Base-by-base conservation (phyloP, 2,113 vertebrate genomes). In the Micromys minutus region DNA sequence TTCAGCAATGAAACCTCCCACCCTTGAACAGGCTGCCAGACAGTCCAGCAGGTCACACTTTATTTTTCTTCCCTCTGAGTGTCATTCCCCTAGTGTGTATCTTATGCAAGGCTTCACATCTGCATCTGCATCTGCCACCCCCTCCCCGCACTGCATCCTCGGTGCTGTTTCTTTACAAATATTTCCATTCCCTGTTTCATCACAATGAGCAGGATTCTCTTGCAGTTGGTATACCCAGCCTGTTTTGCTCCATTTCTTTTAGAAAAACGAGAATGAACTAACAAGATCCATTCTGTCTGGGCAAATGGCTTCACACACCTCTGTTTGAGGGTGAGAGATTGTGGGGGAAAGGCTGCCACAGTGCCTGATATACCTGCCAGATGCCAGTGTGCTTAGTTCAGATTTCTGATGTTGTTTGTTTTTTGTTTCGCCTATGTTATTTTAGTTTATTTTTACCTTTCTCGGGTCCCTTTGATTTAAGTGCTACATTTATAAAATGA, bases 21-120 rank as follows among this genome's bases (percentile, higher is more conserved):
- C 94, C 85, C 42, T 24, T 94, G 74, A 76, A 83, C 63, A 84
- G 80, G 50, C 84, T 80, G 67, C 16, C 86, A 88, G n/a, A 52
- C 91, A 96, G 87, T 74, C 36, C 45, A 57, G 6, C 39, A 96
- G 85, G 12, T 22, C 93, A 87, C 39, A 95, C 97, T 98, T 97
- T 94, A 93, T 97, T 96, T 92, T 74, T 79, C 96, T 97, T 86
- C 71, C 67, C 77, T 96, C 87, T 81, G 96, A 97, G 65, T 77
- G 86, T 61, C 95, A 97, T 94, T 96, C 94, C 69, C 76, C 65
- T 97, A 95, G 95, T 89, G 71, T 50, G 87, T 76, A 80, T 97
- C 97, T 98, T 93, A 69, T 63, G 21, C 34, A 72, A 86, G 80
- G 89, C 90, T 96, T 87, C 94, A 95, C 90, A 91, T 96, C 59